Evolutionary conservation across 2,113 vertebrate genomes (phyloP).

Genomic region (Pelodiscus sinensis): DNA sequence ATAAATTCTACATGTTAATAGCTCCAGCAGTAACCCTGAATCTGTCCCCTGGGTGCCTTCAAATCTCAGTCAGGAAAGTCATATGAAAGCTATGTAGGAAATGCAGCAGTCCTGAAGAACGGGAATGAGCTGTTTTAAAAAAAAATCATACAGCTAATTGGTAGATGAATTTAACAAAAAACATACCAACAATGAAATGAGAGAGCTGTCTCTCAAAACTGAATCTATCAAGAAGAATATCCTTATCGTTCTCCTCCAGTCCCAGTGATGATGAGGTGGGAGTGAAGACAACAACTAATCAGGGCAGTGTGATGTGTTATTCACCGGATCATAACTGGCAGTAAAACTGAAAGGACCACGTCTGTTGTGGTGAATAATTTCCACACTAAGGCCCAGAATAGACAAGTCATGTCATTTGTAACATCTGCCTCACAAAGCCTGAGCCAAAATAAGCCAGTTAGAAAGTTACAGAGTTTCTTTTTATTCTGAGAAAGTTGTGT

Average conservation of each 20-base stretch:
- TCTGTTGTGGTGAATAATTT: conserved; percentile 79
- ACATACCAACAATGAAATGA: conserved; percentile 40
- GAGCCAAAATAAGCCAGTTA: conserved; percentile 80
- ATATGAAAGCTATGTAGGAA: not conserved
- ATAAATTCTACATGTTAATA: conserved; percentile 17
- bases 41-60: conserved; percentile 13
- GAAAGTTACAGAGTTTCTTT: conserved; percentile 56
- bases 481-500: conserved; percentile 46
- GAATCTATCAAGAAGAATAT: conserved; percentile 52
- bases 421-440: conserved; percentile 72
- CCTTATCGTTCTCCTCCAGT: conserved; percentile 75
- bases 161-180: conserved; percentile 47
- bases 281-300: conserved; percentile 75
- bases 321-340: conserved; percentile 75
- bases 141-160: conserved; percentile 29
- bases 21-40: not conserved
- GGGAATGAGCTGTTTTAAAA: not conserved
- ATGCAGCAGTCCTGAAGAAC: not conserved
- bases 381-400: conserved; percentile 70
- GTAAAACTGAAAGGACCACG: conserved; percentile 72
- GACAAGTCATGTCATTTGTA: conserved; percentile 71
- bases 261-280: conserved; percentile 64
- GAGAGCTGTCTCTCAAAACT: conserved; percentile 50
- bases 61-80: conserved; percentile 2
- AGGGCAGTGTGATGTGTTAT: conserved; percentile 57